phyloP scores from a whole-genome alignment of 2,888 invertebrate genomes.

The Chydorus sphaericus region DNA sequence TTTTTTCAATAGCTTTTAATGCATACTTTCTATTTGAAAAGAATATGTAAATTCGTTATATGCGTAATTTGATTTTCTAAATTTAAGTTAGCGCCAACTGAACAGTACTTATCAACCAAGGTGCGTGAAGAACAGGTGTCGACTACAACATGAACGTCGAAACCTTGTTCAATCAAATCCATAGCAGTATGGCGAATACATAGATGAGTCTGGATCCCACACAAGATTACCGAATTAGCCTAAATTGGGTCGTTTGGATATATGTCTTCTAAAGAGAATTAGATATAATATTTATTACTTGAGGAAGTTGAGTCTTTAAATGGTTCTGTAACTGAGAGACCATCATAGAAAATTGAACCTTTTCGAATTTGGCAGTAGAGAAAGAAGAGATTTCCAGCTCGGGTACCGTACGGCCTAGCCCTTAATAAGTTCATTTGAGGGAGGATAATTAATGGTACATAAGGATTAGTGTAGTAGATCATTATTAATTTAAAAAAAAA shows the following conservation, averaged over 20 bases:
- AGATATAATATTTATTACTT: slow-evolving; percentile 10
- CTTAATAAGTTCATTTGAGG: no score
- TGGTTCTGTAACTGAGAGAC: slow-evolving; percentile 31
- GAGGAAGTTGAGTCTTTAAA: slow-evolving; percentile 24
- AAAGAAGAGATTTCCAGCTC: slow-evolving; percentile 33
- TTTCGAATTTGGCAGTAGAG: slow-evolving; percentile 29
- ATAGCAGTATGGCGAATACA: slow-evolving; percentile 42
- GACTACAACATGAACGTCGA: slow-evolving; percentile 39
- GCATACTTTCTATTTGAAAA: slow-evolving; percentile 33
- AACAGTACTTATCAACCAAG: slow-evolving; percentile 29
- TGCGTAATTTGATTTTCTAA: no score
- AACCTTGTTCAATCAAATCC: slow-evolving; percentile 33
- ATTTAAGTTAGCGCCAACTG: no score
- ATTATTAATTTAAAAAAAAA: not conserved
- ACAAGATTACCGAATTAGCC: slow-evolving; percentile 28
- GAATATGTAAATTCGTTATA: no score
- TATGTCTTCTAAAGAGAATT: no score
- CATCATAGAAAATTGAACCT: slow-evolving; percentile 41
- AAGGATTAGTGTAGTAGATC: no score
- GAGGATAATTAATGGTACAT: no score
- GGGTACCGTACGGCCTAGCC: slow-evolving; percentile 36
- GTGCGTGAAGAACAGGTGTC: slow-evolving; percentile 39
- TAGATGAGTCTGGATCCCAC: slow-evolving; percentile 41
- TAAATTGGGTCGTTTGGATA: not conserved
- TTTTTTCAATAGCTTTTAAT: slow-evolving; percentile 35